A percentile compares a stretch with the other conserved stretches of the same genome.
These are phyloP conservation scores for Microctenopoma steveboyesi DNA, from an alignment of 2,797 vertebrate genomes.

Conservation along the genomic window DNA sequence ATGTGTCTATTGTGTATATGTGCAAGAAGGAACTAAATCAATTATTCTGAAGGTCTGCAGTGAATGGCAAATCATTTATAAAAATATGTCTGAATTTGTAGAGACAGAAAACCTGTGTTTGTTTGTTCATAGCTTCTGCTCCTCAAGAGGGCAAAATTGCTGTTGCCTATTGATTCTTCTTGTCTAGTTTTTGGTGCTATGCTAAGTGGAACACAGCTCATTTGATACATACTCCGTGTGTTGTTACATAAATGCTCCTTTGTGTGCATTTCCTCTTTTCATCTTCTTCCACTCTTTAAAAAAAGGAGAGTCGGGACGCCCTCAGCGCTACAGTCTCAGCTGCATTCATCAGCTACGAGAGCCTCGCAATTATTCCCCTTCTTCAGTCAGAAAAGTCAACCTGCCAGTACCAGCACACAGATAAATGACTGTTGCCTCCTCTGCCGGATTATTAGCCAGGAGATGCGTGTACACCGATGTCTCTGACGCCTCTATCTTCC, in stretches of 20 bases:
- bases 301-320: conserved; percentile 43
- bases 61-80: conserved; percentile 25
- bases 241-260: conserved; percentile 75
- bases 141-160: conserved; percentile 62
- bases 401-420: conserved; percentile 62
- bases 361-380: conserved; percentile 73
- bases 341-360: conserved; percentile 69
- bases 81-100: conserved; percentile 37
- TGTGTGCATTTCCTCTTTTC: conserved; percentile 69
- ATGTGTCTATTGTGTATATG: conserved; percentile 3
- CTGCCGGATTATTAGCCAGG: conserved; percentile 73
- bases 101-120: conserved; percentile 43
- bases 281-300: conserved; percentile 47
- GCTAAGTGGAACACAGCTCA: conserved; percentile 68
- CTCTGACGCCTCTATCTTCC: conserved; percentile 27
- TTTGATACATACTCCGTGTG: conserved; percentile 71
- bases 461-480: conserved; percentile 59
- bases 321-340: conserved; percentile 53
- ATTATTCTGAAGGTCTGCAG: conserved; percentile 1
- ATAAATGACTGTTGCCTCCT: conserved; percentile 78
- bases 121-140: conserved; percentile 59
- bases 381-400: conserved; percentile 77
- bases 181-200: conserved; percentile 49
- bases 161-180: conserved; percentile 55
- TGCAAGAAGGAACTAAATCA: conserved; percentile 13